These are phyloP conservation scores for Dichetophora obliterata DNA, from an alignment of 2,888 invertebrate species.

Conservation along the genomic window DNA sequence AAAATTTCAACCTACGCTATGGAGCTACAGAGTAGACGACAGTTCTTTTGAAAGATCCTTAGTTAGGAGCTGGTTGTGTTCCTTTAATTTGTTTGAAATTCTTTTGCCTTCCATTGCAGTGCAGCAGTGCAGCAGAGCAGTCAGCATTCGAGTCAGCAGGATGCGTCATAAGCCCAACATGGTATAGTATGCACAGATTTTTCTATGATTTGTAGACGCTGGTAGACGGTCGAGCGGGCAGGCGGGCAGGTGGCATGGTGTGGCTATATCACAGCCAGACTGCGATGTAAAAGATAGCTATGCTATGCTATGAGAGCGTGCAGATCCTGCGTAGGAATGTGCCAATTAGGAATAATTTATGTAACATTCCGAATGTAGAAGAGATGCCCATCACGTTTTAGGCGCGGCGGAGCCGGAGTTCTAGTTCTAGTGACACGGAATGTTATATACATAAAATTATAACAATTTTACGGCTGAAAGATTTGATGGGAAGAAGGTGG, in stretches of 20 bases:
- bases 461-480: too few species aligned
- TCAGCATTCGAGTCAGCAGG: neutral
- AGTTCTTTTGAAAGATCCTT: neutral
- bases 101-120: neutral
- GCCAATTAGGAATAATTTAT: constrained; percentile 58
- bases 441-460: too few species aligned
- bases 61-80: neutral
- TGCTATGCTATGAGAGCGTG: neutral
- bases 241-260: constrained; percentile 16
- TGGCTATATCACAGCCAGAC: constrained; percentile 44
- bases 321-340: constrained; percentile 52
- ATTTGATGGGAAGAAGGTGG: too few species aligned
- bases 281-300: constrained; percentile 46
- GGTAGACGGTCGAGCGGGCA: too few species aligned
- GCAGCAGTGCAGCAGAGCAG: too few species aligned
- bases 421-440: too few species aligned
- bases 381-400: too few species aligned
- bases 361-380: neutral
- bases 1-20: neutral
- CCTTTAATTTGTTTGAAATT: constrained; percentile 20
- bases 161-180: neutral
- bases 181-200: neutral
- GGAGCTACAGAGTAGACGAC: too few species aligned
- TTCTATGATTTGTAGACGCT: neutral
- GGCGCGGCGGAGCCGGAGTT: too few species aligned